phyloP scores from a whole-genome alignment of 2,113 vertebrate species.

The Dipodomys stephensi region DNA sequence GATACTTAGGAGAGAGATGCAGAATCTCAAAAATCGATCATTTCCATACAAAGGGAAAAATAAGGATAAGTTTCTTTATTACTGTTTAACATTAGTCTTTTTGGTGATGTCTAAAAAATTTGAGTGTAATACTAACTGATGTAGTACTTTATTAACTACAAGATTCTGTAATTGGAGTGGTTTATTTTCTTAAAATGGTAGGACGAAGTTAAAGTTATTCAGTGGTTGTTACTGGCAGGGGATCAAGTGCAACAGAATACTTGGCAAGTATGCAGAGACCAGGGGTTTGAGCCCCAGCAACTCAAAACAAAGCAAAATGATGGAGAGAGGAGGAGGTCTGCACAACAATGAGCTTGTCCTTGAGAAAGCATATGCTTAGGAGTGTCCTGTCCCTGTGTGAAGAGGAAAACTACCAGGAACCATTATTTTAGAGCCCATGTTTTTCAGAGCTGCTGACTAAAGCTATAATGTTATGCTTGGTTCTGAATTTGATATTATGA shows the following conservation, averaged over 20 bases:
- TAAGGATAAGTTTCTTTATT: not conserved
- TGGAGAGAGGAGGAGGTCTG: not conserved
- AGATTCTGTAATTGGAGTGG: not conserved
- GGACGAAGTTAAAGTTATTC: not conserved
- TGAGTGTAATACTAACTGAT: not conserved
- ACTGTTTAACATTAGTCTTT: not conserved
- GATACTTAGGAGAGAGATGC: not conserved
- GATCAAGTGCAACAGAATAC: not conserved
- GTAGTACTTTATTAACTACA: not conserved
- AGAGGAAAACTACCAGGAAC: not conserved
- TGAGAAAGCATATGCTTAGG: not conserved
- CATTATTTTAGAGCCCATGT: not conserved
- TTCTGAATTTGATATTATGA: not conserved
- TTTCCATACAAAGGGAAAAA: not conserved
- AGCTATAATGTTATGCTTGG: constrained; percentile 5
- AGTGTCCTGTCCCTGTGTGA: not conserved
- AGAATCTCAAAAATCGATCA: constrained; percentile 44
- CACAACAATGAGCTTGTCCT: not conserved
- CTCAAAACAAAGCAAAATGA: not conserved
- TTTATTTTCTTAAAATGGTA: constrained; percentile 22
- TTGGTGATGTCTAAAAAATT: not conserved
- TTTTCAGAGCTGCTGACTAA: not conserved
- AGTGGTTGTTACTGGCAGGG: not conserved
- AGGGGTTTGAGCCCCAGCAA: not conserved
- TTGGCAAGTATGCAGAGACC: not conserved